phyloP scores from a whole-genome alignment of 2,113 vertebrate species.

The Platysteira castanea region DNA sequence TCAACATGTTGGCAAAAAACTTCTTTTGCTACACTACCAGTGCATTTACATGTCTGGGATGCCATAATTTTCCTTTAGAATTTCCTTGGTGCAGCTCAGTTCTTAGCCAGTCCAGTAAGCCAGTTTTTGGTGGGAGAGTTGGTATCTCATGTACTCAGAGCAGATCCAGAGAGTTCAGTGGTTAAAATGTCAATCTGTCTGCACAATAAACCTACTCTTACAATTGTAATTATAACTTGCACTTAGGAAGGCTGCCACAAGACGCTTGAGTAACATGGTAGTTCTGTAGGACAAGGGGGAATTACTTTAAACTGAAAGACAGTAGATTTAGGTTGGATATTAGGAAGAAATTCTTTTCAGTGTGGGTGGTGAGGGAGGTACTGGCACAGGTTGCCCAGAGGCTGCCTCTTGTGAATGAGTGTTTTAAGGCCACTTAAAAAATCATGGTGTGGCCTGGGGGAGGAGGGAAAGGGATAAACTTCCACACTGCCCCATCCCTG shows the following conservation, averaged over 20 bases:
- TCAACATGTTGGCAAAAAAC: background rate
- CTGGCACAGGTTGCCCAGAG: background rate
- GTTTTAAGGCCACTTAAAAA: background rate
- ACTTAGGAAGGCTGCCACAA: background rate
- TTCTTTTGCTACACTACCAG: background rate
- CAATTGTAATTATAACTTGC: background rate
- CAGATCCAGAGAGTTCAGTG: background rate
- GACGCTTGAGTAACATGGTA: background rate
- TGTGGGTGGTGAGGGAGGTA: background rate
- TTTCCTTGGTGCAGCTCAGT: background rate
- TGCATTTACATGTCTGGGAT: background rate
- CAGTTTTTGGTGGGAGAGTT: background rate
- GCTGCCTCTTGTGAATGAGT: background rate
- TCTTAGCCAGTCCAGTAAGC: background rate
- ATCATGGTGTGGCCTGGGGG: background rate
- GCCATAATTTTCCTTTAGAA: background rate
- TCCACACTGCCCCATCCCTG: background rate
- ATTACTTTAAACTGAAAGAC: background rate
- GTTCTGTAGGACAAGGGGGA: background rate
- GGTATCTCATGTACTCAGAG: background rate
- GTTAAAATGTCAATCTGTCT: background rate
- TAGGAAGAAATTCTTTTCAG: background rate
- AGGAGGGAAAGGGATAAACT: background rate
- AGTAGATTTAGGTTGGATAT: background rate
- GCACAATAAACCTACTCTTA: background rate